A percentile compares a stretch with the other conserved stretches of the same genome.
phyloP scores from a whole-genome alignment of 2,888 invertebrate species.

The Keiferia lycopersicella region DNA sequence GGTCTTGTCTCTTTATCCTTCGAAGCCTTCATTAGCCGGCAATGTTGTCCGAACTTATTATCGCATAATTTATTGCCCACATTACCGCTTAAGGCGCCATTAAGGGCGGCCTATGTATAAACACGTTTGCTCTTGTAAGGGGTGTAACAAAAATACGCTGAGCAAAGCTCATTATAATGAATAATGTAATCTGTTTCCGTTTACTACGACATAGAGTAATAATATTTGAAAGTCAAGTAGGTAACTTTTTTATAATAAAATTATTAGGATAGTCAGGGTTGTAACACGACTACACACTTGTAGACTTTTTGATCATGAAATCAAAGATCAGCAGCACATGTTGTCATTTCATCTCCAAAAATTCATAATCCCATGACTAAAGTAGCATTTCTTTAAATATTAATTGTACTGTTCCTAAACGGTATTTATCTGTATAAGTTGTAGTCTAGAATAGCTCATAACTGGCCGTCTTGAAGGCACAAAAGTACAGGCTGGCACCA shows the following conservation, averaged over 20 bases:
- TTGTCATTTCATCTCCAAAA: too few relatives aligned
- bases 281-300: too few relatives aligned
- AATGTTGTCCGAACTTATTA: slow-evolving; percentile 78
- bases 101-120: slow-evolving; percentile 64
- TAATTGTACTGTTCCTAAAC: too few relatives aligned
- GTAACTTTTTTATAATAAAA: background rate
- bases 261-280: background rate
- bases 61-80: slow-evolving; percentile 78
- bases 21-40: slow-evolving; percentile 57
- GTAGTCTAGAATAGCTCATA: too few relatives aligned
- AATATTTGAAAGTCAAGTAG: background rate
- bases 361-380: too few relatives aligned
- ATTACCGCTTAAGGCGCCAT: slow-evolving; percentile 77
- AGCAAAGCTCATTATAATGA: slow-evolving; percentile 39
- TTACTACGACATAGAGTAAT: background rate
- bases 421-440: too few relatives aligned
- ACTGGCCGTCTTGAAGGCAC: too few relatives aligned
- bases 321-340: too few relatives aligned
- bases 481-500: too few relatives aligned
- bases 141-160: slow-evolving; percentile 13
- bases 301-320: too few relatives aligned
- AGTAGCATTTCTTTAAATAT: too few relatives aligned
- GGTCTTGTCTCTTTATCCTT: slow-evolving; percentile 22
- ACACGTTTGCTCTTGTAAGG: slow-evolving; percentile 36
- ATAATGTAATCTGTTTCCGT: slow-evolving; percentile 3